Evolutionary conservation across 2,888 invertebrate genomes (phyloP), one percentile per base, ranked within the genome.

Genomic region (Buathra laborator): DNA sequence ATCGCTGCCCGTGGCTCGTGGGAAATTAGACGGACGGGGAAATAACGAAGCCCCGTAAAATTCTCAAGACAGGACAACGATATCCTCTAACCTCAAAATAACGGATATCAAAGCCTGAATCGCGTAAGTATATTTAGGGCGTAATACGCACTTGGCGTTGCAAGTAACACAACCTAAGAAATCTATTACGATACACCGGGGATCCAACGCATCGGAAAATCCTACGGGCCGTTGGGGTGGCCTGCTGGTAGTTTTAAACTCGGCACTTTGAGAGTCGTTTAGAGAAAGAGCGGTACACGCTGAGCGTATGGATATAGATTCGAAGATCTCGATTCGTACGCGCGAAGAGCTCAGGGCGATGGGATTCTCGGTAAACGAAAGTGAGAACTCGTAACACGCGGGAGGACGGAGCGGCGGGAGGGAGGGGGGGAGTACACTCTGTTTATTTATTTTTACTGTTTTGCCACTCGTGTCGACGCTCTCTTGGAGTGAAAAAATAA

Each of bases 171-270:
- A n/a, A 24, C 43, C 43, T 67, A 48, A 53, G 43, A 32, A 74
- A 19, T 77, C 76, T 77, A 77, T 77, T 77, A 77, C 43, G 76
- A 67, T 77, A 77, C 76, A 37, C 53, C 53, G 66, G 24, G 76
- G 66, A 32, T 77, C 53, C 51, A 48, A 77, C 67, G 53, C 67
- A 77, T 67, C 24, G 76, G 76, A 44, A 77, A 77, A 43, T 56
- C 67, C 67, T 67, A 32, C 16, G 29, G 43, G 14, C 10, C 24
- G 67, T 32, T 46, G 43, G 12, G n/a, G 12, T 29, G 37, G 37
- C 6, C 51, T 62, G 44, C 32, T 32, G 48, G 46, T 32, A 19
- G 32, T 48, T 32, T 14, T 46, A 75, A 62, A n/a, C 44, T 46
- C 44, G 9, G 51, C 53, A 9, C 29, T 53, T 29, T 53, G 53